Conservation (phyloP, 2,113 vertebrate species). For the Ctenomys sociabilis region DNA sequence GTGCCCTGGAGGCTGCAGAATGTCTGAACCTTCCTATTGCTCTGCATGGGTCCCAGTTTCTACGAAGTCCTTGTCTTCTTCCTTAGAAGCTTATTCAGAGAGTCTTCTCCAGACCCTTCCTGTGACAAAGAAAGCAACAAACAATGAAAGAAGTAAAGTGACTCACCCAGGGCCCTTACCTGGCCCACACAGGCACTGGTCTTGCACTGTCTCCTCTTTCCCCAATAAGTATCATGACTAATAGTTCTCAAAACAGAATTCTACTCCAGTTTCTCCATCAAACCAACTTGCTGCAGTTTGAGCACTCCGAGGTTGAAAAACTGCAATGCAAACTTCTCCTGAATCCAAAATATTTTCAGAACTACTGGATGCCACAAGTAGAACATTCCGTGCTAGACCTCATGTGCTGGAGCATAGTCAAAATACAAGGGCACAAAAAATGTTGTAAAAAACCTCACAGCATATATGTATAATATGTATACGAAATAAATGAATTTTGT, state of each 20-base stretch:
- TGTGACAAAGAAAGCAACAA: neutral
- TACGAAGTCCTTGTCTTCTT: neutral
- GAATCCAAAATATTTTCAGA: neutral
- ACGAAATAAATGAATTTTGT: neutral
- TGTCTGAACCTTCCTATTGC: neutral
- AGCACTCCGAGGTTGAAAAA: too few relatives aligned
- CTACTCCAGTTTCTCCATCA: neutral
- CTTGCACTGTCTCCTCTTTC: neutral
- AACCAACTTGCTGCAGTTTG: neutral
- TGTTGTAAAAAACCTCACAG: neutral
- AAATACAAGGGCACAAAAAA: neutral
- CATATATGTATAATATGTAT: neutral
- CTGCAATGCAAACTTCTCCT: neutral
- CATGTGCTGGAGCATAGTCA: neutral
- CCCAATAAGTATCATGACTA: neutral
- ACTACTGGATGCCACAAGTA: neutral
- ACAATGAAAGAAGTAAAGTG: neutral
- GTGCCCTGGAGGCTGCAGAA: too few relatives aligned
- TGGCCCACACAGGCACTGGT: accelerated
- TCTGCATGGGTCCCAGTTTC: neutral
- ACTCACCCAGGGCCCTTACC: neutral
- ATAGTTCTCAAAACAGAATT: neutral
- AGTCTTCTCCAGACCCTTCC: neutral
- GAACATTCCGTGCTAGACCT: neutral
- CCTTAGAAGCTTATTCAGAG: neutral